A percentile compares a stretch with the other conserved stretches of the same genome.
These are phyloP conservation scores for Physeter macrocephalus DNA, from an alignment of 2,113 vertebrate genomes.

Conservation along the genomic window DNA sequence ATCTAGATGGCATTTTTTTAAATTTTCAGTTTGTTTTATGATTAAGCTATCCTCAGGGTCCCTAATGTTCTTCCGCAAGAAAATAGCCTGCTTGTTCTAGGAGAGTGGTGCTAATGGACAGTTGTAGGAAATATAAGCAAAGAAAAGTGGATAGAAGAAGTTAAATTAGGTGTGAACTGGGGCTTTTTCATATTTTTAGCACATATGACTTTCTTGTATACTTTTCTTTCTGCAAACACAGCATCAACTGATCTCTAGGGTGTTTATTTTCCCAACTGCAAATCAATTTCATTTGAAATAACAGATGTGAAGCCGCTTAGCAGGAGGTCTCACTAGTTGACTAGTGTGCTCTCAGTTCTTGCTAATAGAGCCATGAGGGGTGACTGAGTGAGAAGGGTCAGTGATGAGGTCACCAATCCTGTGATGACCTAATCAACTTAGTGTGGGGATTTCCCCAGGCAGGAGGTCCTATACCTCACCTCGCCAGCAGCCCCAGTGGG, in stretches of 20 bases:
- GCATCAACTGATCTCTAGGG: background rate
- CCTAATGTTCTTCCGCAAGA: background rate
- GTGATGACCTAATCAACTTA: too few relatives aligned
- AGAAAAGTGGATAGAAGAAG: background rate
- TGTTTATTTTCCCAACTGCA: background rate
- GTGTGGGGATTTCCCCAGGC: background rate
- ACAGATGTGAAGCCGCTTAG: background rate
- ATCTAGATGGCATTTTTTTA: constrained; percentile 9
- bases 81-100: background rate
- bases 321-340: background rate
- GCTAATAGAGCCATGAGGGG: background rate
- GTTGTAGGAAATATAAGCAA: background rate
- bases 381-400: too few relatives aligned
- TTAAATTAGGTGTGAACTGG: background rate
- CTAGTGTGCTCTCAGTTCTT: background rate
- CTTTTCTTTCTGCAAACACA: background rate
- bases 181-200: constrained; percentile 8
- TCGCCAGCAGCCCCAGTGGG: accelerated
- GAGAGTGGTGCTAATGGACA: background rate
- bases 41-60: constrained; percentile 27
- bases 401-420: background rate
- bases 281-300: constrained; percentile 13
- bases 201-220: background rate
- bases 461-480: background rate
- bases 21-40: background rate